Evolutionary conservation across 37 sponge, comb jelly and placozoan species (phyloP), one percentile per base, ranked within the genome.

Genomic region (Bolinopsis microptera): DNA sequence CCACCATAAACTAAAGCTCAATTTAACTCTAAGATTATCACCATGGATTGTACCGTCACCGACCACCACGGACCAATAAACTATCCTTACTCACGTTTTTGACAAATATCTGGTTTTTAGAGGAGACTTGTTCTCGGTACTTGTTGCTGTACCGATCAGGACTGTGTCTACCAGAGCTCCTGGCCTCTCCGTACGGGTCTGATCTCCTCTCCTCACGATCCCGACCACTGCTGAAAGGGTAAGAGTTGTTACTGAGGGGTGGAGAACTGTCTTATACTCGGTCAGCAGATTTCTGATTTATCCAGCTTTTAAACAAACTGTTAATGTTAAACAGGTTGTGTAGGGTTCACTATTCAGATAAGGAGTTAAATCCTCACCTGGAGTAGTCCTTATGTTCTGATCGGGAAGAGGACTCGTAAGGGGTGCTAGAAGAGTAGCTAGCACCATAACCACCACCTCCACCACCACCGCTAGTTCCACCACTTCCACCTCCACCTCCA

Each of bases 61-160:
- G n/a, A n/a, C n/a, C n/a, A n/a, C n/a, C n/a, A n/a, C n/a, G n/a
- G n/a, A n/a, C n/a, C n/a, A n/a, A n/a, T n/a, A n/a, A n/a, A n/a
- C n/a, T n/a, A n/a, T n/a, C n/a, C n/a, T n/a, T n/a, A 77, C 80
- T 77, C 36, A 77, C 80, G 32, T 77, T 77, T 32, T 35, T 77
- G 36, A 77, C 80, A 35, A 77, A 77, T 77, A 77, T 77, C 80
- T 77, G 80, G 80, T 77, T 77, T 18, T 77, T 77, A 35, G 21
- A 35, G 35, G 80, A 9, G 61, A 13, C 9, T 16, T 77, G 35
- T 8, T 34, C 21, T 0, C 80, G 36, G 21, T 35, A 35, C 36
- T 77, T 35, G 36, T 77, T 77, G 80, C 32, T 32, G 35, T 9
- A 35, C 36, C 80, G 27, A 18, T 77, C 80, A 0, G 80, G 80